phyloP scores from a whole-genome alignment of 2,113 vertebrate genomes.

The Nyctereutes procyonoides region DNA sequence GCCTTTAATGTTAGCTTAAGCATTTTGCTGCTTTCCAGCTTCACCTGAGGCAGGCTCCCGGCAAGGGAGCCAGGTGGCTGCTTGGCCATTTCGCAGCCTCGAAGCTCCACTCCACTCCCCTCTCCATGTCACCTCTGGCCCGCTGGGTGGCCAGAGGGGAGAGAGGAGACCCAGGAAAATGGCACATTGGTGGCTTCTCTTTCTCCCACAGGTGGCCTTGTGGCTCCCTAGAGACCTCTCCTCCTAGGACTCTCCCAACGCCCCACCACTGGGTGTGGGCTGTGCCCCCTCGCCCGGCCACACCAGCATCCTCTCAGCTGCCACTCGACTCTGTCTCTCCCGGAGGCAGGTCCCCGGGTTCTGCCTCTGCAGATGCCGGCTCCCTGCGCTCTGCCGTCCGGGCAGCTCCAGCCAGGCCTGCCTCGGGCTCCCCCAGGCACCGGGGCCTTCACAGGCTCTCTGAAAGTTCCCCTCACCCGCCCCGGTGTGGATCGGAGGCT shows the following conservation, averaged over 20 bases:
- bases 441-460: not conserved
- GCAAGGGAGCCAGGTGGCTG: not conserved
- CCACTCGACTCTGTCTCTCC: not conserved
- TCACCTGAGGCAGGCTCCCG: not conserved
- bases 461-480: too few relatives aligned
- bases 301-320: not conserved
- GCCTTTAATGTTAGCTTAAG: not conserved
- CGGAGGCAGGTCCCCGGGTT: not conserved
- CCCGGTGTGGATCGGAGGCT: not conserved
- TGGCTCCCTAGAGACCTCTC: not conserved
- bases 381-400: not conserved
- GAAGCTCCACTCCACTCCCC: not conserved
- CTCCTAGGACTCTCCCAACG: too few relatives aligned
- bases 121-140: not conserved
- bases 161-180: not conserved
- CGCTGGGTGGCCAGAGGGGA: too few relatives aligned
- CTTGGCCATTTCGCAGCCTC: not conserved
- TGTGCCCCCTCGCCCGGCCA: not conserved
- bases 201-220: not conserved
- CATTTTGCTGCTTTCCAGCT: not conserved
- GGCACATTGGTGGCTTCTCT: not conserved
- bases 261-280: fast-evolving
- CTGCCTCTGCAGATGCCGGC: too few relatives aligned
- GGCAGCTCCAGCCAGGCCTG: not conserved
- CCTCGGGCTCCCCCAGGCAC: not conserved